These are phyloP conservation scores for Sander vitreus DNA, from an alignment of 2,113 vertebrate species.

Conservation along the genomic window DNA sequence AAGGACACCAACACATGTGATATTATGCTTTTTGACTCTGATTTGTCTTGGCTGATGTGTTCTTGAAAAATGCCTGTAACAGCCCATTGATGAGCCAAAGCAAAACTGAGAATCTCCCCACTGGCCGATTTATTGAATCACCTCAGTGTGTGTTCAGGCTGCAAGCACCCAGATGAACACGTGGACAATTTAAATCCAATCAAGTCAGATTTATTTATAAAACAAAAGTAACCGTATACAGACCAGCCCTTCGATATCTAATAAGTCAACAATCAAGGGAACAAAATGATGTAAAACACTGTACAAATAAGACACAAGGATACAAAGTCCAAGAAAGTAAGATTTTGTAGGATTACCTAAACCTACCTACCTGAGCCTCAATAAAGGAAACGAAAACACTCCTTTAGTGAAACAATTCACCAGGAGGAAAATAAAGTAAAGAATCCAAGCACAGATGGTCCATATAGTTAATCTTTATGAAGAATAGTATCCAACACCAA, in stretches of 20 bases:
- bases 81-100: conserved; percentile 37
- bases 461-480: conserved; percentile 41
- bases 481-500: conserved; percentile 32
- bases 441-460: conserved; percentile 18
- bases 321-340: background rate
- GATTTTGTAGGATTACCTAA: background rate
- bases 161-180: background rate
- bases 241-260: background rate
- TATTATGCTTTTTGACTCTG: conserved; percentile 32
- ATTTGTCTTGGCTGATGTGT: conserved; percentile 38
- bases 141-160: conserved; percentile 26
- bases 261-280: background rate
- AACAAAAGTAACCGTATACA: conserved; percentile 22
- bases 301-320: conserved; percentile 4
- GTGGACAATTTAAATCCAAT: conserved; percentile 43
- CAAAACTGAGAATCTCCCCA: conserved; percentile 20
- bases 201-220: conserved; percentile 38
- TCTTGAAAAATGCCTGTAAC: conserved; percentile 37
- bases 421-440: background rate
- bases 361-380: background rate
- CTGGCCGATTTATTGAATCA: conserved; percentile 37
- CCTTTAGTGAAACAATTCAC: background rate
- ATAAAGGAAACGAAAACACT: background rate
- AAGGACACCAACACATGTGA: conserved; percentile 38
- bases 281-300: background rate